These are phyloP conservation scores for Homarus gammarus DNA, from an alignment of 2,888 invertebrate genomes.

Conservation along the genomic window DNA sequence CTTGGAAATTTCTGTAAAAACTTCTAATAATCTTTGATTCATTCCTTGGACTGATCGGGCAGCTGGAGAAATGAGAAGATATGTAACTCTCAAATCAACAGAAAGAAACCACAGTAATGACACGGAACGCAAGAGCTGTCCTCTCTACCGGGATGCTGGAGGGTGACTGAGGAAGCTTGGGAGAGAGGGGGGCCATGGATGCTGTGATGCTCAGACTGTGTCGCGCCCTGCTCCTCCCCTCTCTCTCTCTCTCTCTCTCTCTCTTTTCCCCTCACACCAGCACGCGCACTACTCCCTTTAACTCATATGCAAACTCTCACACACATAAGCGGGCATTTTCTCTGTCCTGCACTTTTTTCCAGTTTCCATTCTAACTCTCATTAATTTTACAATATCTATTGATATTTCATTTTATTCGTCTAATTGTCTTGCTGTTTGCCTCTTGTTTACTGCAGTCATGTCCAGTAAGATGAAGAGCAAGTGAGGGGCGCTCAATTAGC, in stretches of 20 bases:
- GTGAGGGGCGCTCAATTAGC: not conserved
- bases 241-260: slow-evolving; percentile 8
- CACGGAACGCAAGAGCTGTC: not conserved
- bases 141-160: not conserved
- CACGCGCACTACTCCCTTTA: not conserved
- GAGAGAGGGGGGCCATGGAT: not conserved
- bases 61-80: too few species aligned
- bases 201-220: slow-evolving; percentile 5
- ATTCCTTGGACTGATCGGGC: too few species aligned
- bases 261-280: not conserved
- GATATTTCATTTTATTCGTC: not conserved
- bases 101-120: too few species aligned
- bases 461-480: not conserved
- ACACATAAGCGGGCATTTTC: not conserved
- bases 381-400: not conserved
- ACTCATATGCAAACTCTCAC: not conserved
- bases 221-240: not conserved
- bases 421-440: not conserved
- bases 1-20: too few species aligned
- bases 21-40: too few species aligned
- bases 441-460: not conserved
- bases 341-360: too few species aligned
- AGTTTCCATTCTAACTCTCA: not conserved
- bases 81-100: too few species aligned
- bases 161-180: not conserved